These are phyloP conservation scores for Protomyctophum bolini DNA, from an alignment of 2,113 vertebrate species.

Conservation along the genomic window DNA sequence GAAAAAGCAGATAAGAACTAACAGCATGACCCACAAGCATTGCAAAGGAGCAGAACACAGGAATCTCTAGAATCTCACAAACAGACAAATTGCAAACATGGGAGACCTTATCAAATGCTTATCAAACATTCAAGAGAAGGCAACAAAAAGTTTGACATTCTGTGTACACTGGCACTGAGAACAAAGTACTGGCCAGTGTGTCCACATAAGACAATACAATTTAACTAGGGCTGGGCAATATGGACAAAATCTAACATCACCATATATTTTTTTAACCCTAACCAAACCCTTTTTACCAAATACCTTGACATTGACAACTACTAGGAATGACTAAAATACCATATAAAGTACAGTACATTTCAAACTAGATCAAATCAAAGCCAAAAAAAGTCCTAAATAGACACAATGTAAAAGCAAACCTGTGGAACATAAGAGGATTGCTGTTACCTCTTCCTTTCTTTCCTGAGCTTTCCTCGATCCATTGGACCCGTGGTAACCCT, in stretches of 20 bases:
- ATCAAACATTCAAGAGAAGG: neutral
- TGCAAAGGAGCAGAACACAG: neutral
- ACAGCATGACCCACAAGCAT: neutral
- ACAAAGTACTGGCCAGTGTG: neutral
- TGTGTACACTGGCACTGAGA: neutral
- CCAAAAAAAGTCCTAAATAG: neutral
- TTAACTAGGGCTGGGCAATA: neutral
- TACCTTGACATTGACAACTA: neutral
- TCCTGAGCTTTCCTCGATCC: conserved; percentile 93
- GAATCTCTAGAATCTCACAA: neutral
- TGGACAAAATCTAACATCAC: neutral
- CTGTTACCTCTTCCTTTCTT: conserved; percentile 88
- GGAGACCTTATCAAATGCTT: neutral
- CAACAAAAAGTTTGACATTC: neutral
- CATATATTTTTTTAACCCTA: neutral
- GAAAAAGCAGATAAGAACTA: conserved; percentile 13
- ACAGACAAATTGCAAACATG: neutral
- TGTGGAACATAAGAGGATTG: conserved; percentile 54
- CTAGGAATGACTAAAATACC: neutral
- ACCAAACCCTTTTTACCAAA: neutral
- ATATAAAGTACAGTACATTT: neutral
- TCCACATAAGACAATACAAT: neutral
- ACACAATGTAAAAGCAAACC: conserved; percentile 25
- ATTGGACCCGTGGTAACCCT: conserved; percentile 91
- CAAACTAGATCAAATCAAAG: neutral